Evolutionary conservation across 2,888 invertebrate species (phyloP).

Genomic region (Hirtodrosophila cameraria): DNA sequence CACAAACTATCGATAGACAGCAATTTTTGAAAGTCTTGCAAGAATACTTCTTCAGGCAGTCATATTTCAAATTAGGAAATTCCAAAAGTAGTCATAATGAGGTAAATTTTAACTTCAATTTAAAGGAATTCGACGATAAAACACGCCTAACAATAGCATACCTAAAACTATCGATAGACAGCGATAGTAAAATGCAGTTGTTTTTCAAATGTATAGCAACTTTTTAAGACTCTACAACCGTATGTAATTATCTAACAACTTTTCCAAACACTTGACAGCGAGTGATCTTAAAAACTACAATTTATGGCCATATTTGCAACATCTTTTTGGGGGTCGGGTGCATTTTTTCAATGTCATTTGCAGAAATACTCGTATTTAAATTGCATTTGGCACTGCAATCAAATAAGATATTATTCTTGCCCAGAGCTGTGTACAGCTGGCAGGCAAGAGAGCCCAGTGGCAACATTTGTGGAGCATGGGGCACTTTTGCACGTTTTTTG

Average conservation of each 20-base stretch:
- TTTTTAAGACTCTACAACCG: too few relatives aligned
- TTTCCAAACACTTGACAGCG: background rate
- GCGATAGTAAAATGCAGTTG: too few relatives aligned
- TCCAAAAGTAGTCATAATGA: too few relatives aligned
- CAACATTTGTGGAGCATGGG: conserved; percentile 1
- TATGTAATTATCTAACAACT: too few relatives aligned
- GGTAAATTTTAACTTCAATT: too few relatives aligned
- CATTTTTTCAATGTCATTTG: conserved; percentile 32
- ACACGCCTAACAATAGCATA: too few relatives aligned
- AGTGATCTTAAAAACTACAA: background rate
- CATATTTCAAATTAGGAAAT: too few relatives aligned
- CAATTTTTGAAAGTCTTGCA: too few relatives aligned
- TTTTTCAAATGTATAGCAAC: background rate
- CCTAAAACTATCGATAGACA: too few relatives aligned
- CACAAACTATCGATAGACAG: too few relatives aligned
- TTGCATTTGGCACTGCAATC: conserved; percentile 72
- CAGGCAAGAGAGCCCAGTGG: conserved; percentile 12
- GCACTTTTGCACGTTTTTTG: conserved; percentile 46
- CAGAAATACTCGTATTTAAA: conserved; percentile 60
- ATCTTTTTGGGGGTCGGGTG: background rate
- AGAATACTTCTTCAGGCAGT: too few relatives aligned
- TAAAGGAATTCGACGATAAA: too few relatives aligned
- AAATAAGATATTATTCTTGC: conserved; percentile 67
- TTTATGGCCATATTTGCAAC: background rate
- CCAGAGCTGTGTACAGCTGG: conserved; percentile 3